A percentile compares a stretch with the other conserved stretches of the same genome.
These are phyloP conservation scores for Trichosurus vulpecula DNA, from an alignment of 2,797 vertebrate genomes.

Conservation along the genomic window DNA sequence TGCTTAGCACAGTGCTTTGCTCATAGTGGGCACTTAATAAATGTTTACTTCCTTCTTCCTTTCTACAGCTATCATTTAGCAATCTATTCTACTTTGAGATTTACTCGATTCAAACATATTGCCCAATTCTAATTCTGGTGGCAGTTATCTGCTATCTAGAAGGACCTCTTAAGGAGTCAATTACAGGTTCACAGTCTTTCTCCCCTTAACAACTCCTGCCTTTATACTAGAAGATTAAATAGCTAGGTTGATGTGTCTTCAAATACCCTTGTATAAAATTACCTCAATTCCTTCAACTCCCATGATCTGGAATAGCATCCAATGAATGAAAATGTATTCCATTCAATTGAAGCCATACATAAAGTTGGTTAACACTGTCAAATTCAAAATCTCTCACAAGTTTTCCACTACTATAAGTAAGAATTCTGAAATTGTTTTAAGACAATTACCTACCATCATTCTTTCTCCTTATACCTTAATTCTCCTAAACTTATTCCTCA, in stretches of 20 bases:
- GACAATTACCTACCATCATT: neutral
- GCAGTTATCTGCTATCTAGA: neutral
- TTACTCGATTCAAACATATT: neutral
- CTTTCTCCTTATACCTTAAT: neutral
- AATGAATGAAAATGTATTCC: neutral
- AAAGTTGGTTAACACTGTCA: too few relatives aligned
- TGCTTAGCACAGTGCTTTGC: neutral
- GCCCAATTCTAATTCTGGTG: neutral
- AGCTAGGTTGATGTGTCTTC: neutral
- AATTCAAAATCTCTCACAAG: neutral
- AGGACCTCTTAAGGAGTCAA: neutral
- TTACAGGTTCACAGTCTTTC: neutral
- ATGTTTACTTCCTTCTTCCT: neutral
- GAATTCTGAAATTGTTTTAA: neutral
- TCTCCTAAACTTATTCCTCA: neutral
- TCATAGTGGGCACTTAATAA: neutral
- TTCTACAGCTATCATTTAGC: neutral
- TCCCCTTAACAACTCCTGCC: neutral
- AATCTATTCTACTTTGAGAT: neutral
- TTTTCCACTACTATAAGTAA: neutral
- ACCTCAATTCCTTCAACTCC: neutral
- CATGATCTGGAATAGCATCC: neutral
- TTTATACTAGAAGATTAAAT: neutral
- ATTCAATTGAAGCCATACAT: neutral
- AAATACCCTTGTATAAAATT: neutral